phyloP scores from a whole-genome alignment of 2,888 invertebrate species.

The Nephrotoma appendiculata region DNA sequence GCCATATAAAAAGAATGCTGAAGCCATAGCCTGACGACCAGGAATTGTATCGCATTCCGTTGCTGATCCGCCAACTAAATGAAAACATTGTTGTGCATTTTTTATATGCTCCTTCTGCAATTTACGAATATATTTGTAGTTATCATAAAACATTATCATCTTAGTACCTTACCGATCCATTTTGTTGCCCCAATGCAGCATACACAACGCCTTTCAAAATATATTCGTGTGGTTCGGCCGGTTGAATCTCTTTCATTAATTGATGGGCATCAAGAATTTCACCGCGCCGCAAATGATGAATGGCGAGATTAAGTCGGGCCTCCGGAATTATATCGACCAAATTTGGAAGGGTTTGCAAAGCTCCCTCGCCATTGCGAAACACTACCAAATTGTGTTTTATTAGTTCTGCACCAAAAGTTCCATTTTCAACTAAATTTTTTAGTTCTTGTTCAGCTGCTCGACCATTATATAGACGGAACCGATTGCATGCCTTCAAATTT shows the following conservation, averaged over 20 bases:
- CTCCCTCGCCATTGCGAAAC: constrained; percentile 86
- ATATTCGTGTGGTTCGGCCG: constrained; percentile 89
- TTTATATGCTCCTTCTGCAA: constrained; percentile 83
- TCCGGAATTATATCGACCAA: constrained; percentile 93
- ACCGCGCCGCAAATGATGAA: constrained; percentile 80
- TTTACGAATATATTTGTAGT: not conserved
- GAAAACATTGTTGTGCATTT: constrained; percentile 91
- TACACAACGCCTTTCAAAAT: constrained; percentile 94
- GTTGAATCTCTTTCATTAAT: constrained; percentile 80
- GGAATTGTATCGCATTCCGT: constrained; percentile 97
- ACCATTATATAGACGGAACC: constrained; percentile 78
- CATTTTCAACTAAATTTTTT: constrained; percentile 62
- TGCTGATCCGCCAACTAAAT: constrained; percentile 88
- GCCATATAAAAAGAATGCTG: constrained; percentile 84
- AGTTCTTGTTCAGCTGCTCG: constrained; percentile 88
- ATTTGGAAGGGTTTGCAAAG: constrained; percentile 76
- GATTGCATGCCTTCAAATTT: constrained; percentile 71
- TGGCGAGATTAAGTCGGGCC: constrained; percentile 89
- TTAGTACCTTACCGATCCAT: constrained; percentile 52
- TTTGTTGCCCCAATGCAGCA: constrained; percentile 83
- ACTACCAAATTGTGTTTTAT: constrained; percentile 92
- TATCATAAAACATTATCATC: constrained; percentile 21
- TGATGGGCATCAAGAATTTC: constrained; percentile 80
- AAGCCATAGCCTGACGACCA: constrained; percentile 96
- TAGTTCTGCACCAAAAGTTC: constrained; percentile 76